Conservation (phyloP, 2,113 vertebrate genomes). For the Sebastes schlegelii region DNA sequence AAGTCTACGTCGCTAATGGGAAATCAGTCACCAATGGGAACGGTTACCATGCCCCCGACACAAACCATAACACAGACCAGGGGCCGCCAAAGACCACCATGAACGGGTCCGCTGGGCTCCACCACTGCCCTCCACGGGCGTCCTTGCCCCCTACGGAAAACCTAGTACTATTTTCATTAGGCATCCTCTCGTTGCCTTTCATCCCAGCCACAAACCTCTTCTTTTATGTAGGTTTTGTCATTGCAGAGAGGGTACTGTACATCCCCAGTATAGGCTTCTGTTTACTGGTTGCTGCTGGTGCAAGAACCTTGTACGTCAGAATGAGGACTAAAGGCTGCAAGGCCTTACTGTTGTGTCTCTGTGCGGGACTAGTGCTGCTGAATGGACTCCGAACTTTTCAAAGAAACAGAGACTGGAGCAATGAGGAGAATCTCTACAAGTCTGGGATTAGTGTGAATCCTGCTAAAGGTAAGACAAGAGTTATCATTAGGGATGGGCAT, state of each 20-base stretch:
- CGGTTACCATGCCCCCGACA: conserved; percentile 86
- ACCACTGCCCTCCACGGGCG: conserved; percentile 77
- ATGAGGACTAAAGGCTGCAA: conserved; percentile 89
- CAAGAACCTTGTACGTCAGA: conserved; percentile 90
- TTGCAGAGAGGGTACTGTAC: conserved; percentile 98
- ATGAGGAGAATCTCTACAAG: conserved; percentile 97
- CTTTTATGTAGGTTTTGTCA: conserved; percentile 99
- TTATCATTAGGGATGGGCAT: background rate
- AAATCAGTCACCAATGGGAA: conserved; percentile 93
- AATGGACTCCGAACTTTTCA: conserved; percentile 93
- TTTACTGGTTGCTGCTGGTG: conserved; percentile 92
- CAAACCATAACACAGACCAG: conserved; percentile 85
- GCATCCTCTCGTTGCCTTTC: conserved; percentile 93
- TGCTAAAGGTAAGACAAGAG: conserved; percentile 93
- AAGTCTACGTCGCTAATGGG: conserved; percentile 86
- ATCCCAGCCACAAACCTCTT: conserved; percentile 97
- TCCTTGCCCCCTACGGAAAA: conserved; percentile 93
- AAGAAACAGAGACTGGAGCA: conserved; percentile 96
- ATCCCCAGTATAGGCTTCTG: conserved; percentile 99
- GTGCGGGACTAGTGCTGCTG: conserved; percentile 90
- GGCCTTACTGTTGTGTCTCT: conserved; percentile 89
- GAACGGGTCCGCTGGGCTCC: conserved; percentile 69
- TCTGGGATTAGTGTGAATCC: conserved; percentile 99
- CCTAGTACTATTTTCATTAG: conserved; percentile 91
- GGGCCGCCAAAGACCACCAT: conserved; percentile 54